Percentiles rank a stretch among this genome's conserved stretches.
Conservation (phyloP, 2,888 invertebrate species). For the Macrophya annulata region DNA sequence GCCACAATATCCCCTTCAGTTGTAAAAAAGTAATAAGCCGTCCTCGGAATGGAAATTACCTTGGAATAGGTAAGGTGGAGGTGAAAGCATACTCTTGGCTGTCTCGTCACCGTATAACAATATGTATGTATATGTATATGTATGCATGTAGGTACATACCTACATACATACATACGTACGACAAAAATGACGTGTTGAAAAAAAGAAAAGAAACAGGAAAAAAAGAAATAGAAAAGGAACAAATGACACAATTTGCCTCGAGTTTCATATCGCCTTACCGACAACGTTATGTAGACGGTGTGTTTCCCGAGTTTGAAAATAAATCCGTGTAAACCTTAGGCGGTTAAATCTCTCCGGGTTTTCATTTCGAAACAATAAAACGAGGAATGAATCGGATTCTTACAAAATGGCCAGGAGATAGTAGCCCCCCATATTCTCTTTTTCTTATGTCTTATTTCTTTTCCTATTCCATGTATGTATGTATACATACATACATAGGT, state of each 20-base stretch:
- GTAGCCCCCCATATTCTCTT: conserved; percentile 12
- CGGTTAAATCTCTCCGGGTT: conserved; percentile 19
- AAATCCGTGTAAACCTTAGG: conserved; percentile 17
- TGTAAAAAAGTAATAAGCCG: conserved; percentile 54
- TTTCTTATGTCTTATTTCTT: neutral
- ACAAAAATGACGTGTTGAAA: conserved; percentile 42
- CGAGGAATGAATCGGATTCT: conserved; percentile 38
- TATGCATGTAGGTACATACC: neutral
- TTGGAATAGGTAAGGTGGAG: conserved; percentile 16
- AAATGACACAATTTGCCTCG: conserved; percentile 14
- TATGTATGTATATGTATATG: neutral
- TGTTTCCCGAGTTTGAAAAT: conserved; percentile 4
- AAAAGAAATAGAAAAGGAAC: neutral
- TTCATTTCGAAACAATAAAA: conserved; percentile 9
- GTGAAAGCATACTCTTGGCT: conserved; percentile 38
- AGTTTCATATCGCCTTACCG: conserved; percentile 6
- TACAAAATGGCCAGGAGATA: conserved; percentile 11
- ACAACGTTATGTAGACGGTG: neutral
- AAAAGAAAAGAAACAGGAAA: neutral
- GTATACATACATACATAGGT: neutral
- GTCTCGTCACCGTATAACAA: neutral
- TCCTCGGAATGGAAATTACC: conserved; percentile 56
- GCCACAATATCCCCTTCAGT: conserved; percentile 44
- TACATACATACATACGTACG: neutral
- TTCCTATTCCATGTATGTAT: neutral